Base-by-base conservation (phyloP, 2,888 invertebrate genomes). In the Agelastica alni region DNA sequence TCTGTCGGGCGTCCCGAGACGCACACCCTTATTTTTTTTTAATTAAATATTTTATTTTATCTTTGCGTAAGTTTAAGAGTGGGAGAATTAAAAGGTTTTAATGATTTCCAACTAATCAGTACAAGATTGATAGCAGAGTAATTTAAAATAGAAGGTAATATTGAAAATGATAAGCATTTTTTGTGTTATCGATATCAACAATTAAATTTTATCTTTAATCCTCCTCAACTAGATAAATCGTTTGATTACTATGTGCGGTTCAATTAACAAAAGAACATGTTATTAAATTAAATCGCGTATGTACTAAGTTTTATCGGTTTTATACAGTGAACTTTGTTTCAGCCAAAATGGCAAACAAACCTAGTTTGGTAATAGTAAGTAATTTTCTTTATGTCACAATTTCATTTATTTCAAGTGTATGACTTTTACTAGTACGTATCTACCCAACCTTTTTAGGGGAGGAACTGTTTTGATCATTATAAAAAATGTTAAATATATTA, bases 331-430 rank as follows among this genome's bases (percentile, higher is more conserved):
- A 42, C 5, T 43, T 16, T 9, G 28, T 4, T 14, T 41, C 22
- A 9, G 26, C 6, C 32, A 45, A 16, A 41, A 53, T 53, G 53
- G 22, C 53, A 12, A 34, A 26, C 16, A 46, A 53, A 16, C 41
- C 53, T 4, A 31, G 46, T 14, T 28, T 46, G 17, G 46, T 46
- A 2, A 12, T 34, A 28, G 53, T 53, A 41, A 53, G 53, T 53
- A 16, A 5, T 18, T 3, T 13, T 4, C 7, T 22, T 34, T 37
- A n/a, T n/a, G n/a, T n/a, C n/a, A n/a, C n/a, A n/a, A n/a, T n/a
- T n/a, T n/a, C n/a, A n/a, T n/a, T n/a, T n/a, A n/a, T n/a, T n/a
- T n/a, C n/a, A n/a, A n/a, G n/a, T n/a, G n/a, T n/a, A n/a, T n/a
- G n/a, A n/a, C n/a, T n/a, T n/a, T n/a, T n/a, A n/a, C n/a, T n/a